Percentiles rank a stretch among this genome's conserved stretches.
These are phyloP conservation scores for Fringilla coelebs DNA, from an alignment of 2,797 vertebrate species.

Conservation along the genomic window DNA sequence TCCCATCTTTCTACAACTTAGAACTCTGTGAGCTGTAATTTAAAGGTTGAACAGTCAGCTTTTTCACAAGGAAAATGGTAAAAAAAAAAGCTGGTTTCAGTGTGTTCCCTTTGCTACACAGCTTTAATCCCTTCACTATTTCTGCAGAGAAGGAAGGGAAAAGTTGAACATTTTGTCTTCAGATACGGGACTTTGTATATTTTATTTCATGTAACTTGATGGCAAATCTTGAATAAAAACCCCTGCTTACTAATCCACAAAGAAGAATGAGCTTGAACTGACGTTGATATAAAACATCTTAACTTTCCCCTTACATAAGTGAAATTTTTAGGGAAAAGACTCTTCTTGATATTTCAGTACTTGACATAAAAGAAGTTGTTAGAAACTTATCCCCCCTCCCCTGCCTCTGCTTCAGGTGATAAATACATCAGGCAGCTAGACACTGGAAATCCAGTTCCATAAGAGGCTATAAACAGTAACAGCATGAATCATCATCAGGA, in stretches of 20 bases:
- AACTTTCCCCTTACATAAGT: background rate
- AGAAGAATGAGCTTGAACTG: background rate
- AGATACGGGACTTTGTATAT: background rate
- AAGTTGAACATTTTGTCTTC: background rate
- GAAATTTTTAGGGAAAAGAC: background rate
- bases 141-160: background rate
- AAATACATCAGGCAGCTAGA: background rate
- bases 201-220: background rate
- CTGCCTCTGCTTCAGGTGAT: rapidly evolving
- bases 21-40: background rate
- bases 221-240: background rate
- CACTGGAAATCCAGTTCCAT: background rate
- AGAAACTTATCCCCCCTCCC: rapidly evolving
- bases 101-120: background rate
- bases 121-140: background rate
- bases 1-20: background rate
- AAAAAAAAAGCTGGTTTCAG: background rate
- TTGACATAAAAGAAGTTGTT: background rate
- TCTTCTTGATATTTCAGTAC: background rate
- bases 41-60: background rate
- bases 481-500: background rate
- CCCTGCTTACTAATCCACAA: background rate
- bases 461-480: background rate
- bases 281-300: background rate
- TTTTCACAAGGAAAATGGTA: background rate